Evolutionary conservation across 2,113 vertebrate species (phyloP), one percentile per base, ranked within the genome.

Genomic region (Cromileptes altivelis): DNA sequence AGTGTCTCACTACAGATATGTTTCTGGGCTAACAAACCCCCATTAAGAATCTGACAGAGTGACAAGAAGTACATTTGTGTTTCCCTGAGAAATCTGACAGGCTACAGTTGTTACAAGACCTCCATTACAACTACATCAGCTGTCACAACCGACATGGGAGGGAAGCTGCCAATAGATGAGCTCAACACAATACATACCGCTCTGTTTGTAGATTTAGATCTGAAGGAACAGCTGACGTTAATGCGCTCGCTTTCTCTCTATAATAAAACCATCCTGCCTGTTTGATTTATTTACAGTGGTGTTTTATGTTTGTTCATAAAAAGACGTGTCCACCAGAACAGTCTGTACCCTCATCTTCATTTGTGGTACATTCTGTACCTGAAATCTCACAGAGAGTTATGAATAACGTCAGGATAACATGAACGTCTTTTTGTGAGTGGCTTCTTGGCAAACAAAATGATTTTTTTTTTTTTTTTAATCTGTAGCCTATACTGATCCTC

Each of bases 61-160:
- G 90, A 91, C 93, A 90, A 50, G 76, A 63, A 82, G 82, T 77
- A 80, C 87, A 82, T 91, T 92, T 89, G 89, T 92, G 93, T 91
- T 94, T 92, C 79, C 70, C 88, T 67, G 88, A 85, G 62, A 78
- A 85, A 92, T 89, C 77, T 91, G 91, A 89, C 91, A 91, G 86
- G 80, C 84, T 82, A 58, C 68, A 70, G 87, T 85, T 90, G 84
- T 84, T 88, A 92, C 89, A 88, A 82, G 88, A 85, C 87, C 88
- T 91, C 89, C 61, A 90, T 91, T 90, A 91, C 82, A 89, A 90
- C 88, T 69, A 82, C 82, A 88, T 89, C 86, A 85, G 82, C 86
- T 75, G 78, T 90, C 85, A 88, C 69, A 47, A 53, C 61, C 53
- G 21, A 85, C 88, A 87, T 18, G 60, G 61, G 73, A 86, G 63